Percentiles rank a stretch among this genome's conserved stretches.
Conservation (phyloP, 2,797 vertebrate genomes). For the Halcyon chelicuti region DNA sequence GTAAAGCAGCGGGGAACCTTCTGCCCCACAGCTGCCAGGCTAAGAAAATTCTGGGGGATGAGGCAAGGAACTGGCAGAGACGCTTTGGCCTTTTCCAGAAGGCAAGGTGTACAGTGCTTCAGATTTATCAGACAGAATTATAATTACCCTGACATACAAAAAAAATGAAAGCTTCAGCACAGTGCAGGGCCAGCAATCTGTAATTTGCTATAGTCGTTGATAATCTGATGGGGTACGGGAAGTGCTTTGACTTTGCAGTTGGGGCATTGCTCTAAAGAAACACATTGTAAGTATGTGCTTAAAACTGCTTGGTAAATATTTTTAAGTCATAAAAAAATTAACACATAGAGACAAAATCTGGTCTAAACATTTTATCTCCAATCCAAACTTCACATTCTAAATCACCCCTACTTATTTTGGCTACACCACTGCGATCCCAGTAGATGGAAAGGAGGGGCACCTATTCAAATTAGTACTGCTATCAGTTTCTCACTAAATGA, state of each 20-base stretch:
- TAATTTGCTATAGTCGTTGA: background rate
- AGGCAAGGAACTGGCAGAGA: background rate
- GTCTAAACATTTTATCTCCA: constrained; percentile 17
- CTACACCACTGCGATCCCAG: background rate
- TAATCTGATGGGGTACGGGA: background rate
- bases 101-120: background rate
- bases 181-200: background rate
- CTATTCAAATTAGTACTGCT: background rate
- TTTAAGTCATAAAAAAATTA: constrained; percentile 23
- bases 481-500: constrained; percentile 13
- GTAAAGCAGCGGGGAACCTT: background rate
- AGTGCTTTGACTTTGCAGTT: background rate
- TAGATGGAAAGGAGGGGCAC: background rate
- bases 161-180: background rate
- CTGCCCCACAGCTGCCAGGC: background rate
- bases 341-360: constrained; percentile 8
- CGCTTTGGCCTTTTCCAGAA: background rate
- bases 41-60: background rate
- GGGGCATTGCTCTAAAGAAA: background rate
- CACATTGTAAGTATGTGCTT: background rate
- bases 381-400: constrained; percentile 6
- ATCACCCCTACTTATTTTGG: background rate
- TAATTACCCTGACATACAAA: background rate
- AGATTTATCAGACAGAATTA: background rate
- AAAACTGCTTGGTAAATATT: background rate